Percentiles rank a stretch among this genome's conserved stretches.
These are phyloP conservation scores for Pycnomerus fuliginosus DNA, from an alignment of 2,888 invertebrate genomes.

Conservation along the genomic window DNA sequence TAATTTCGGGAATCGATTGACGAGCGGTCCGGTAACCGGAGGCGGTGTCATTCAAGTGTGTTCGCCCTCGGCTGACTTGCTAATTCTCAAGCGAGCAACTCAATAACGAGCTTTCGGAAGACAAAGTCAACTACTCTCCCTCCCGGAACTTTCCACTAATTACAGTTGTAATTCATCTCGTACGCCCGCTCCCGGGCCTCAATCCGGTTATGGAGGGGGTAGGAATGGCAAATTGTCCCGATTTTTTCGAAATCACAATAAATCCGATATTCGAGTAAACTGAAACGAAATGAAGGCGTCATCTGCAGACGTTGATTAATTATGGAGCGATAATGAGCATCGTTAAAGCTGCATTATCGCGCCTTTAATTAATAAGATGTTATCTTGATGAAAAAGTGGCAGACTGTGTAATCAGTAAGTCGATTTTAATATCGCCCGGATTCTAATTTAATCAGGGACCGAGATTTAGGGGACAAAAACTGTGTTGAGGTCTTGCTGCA, in stretches of 20 bases:
- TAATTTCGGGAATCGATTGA: conserved; percentile 21
- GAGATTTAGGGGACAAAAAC: too few species aligned
- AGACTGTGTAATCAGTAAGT: conserved; percentile 19
- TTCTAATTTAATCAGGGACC: too few species aligned
- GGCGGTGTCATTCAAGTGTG: conserved; percentile 23
- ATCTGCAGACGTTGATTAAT: conserved; percentile 46
- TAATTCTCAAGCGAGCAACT: conserved; percentile 37
- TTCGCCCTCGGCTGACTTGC: conserved; percentile 30
- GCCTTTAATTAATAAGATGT: conserved; percentile 41
- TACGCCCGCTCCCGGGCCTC: conserved; percentile 18
- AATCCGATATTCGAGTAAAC: conserved; percentile 22
- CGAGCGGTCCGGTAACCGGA: conserved; percentile 16
- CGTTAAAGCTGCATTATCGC: conserved; percentile 41
- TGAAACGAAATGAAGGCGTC: conserved; percentile 35
- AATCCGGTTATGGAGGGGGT: conserved; percentile 10
- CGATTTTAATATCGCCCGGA: conserved; percentile 18
- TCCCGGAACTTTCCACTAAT: conserved; percentile 42
- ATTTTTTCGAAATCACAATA: conserved; percentile 12
- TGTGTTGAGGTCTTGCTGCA: too few species aligned
- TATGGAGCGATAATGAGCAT: conserved; percentile 42
- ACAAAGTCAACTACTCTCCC: conserved; percentile 37
- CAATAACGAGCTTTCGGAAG: conserved; percentile 37
- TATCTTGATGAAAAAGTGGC: conserved; percentile 27
- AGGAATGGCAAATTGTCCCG: background rate
- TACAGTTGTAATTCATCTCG: conserved; percentile 43